phyloP scores from a whole-genome alignment of 2,113 vertebrate species.

The Elephantulus edwardii region DNA sequence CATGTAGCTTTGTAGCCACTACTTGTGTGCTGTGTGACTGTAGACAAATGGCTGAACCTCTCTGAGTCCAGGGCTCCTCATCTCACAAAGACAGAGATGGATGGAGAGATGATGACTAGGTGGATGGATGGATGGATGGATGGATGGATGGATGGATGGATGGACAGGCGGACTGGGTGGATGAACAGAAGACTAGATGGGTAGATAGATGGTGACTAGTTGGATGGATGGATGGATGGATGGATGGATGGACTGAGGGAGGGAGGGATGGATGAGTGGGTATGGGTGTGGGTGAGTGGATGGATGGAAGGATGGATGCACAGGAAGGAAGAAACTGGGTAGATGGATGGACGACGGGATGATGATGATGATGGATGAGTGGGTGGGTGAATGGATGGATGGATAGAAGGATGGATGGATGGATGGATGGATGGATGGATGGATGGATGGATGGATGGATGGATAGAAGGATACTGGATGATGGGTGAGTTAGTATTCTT shows the following conservation, averaged over 20 bases:
- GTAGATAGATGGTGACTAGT: no score
- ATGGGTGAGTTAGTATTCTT: no score
- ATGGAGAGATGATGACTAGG: no score
- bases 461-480: background rate
- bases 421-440: background rate
- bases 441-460: background rate
- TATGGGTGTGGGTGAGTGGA: background rate
- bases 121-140: no score
- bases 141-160: no score
- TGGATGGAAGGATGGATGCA: background rate
- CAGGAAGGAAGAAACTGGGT: no score
- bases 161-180: no score
- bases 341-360: no score
- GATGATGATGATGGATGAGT: background rate
- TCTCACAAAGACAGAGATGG: background rate
- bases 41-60: background rate
- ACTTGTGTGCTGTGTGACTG: background rate
- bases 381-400: background rate
- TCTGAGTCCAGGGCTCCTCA: background rate
- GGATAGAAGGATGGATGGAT: background rate
- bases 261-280: no score
- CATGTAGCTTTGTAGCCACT: accelerated
- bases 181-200: no score
- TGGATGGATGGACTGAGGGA: no score
- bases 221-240: no score